phyloP scores from a whole-genome alignment of 1,140 invertebrate genomes.

The Heliconius himera region DNA sequence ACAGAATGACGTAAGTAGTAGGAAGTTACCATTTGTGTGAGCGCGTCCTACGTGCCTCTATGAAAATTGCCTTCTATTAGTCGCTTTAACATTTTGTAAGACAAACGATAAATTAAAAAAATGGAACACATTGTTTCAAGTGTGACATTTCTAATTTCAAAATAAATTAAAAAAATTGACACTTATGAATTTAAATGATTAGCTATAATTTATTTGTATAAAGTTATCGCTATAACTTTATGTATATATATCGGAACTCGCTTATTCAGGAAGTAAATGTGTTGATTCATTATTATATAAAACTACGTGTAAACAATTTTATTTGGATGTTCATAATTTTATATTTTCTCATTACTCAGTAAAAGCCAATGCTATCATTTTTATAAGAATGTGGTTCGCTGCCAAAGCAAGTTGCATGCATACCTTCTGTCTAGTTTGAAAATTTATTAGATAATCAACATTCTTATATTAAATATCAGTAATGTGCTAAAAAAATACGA shows the following conservation, averaged over 20 bases:
- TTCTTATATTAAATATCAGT: neutral
- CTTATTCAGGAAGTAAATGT: too few species aligned
- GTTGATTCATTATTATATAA: neutral
- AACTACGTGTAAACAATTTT: neutral
- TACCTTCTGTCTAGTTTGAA: conserved; percentile 6
- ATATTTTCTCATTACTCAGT: conserved; percentile 3
- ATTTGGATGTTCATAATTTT: neutral
- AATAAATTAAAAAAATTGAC: too few species aligned
- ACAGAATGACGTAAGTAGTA: conserved; percentile 66
- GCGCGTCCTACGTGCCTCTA: conserved; percentile 61
- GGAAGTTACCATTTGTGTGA: conserved; percentile 73
- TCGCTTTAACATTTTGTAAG: neutral
- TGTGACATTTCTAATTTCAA: neutral
- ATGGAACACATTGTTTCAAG: neutral
- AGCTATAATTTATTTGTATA: too few species aligned
- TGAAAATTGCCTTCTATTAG: conserved; percentile 44
- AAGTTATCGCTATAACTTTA: too few species aligned
- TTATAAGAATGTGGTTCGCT: conserved; percentile 9
- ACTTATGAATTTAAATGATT: too few species aligned
- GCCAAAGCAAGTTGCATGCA: conserved; percentile 13
- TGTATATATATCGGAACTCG: too few species aligned
- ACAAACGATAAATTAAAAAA: neutral
- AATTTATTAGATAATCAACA: conserved; percentile 7
- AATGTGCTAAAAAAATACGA: neutral
- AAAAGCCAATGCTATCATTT: conserved; percentile 3